Conservation (phyloP, 2,113 vertebrate species). For the Gorsachius goisagi region DNA sequence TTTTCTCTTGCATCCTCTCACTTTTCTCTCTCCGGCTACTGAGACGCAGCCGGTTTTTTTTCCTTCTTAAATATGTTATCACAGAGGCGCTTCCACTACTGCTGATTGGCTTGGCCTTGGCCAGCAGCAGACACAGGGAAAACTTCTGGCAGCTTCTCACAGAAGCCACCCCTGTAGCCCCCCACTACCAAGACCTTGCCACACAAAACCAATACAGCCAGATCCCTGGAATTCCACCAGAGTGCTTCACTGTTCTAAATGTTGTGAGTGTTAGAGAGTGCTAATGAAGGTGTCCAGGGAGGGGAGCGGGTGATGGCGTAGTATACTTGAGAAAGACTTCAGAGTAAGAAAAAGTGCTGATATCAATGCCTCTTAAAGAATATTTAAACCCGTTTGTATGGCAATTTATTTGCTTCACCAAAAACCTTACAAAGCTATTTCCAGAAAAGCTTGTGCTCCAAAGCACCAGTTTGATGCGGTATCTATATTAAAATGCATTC, state of each 20-base stretch:
- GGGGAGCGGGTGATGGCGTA: neutral
- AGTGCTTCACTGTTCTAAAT: neutral
- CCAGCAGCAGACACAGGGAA: too few species aligned
- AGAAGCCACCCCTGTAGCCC: too few species aligned
- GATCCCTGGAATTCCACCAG: neutral
- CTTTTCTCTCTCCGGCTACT: too few species aligned
- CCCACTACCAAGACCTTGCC: too few species aligned
- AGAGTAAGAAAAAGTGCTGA: neutral
- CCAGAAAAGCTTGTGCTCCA: neutral
- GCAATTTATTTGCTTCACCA: neutral
- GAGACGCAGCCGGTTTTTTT: too few species aligned
- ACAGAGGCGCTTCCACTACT: too few species aligned
- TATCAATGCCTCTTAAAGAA: neutral
- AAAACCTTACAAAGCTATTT: neutral
- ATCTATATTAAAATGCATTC: constrained; percentile 38
- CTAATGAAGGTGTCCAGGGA: neutral
- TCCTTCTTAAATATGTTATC: too few species aligned
- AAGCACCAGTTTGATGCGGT: neutral
- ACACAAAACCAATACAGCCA: too few species aligned
- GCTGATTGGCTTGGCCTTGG: too few species aligned
- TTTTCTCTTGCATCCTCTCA: too few species aligned
- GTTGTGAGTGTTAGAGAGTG: neutral
- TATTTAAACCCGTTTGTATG: neutral
- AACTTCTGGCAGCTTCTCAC: too few species aligned
- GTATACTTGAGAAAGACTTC: neutral